Conservation (phyloP, 2,113 vertebrate species). For the Ailurus styani region DNA sequence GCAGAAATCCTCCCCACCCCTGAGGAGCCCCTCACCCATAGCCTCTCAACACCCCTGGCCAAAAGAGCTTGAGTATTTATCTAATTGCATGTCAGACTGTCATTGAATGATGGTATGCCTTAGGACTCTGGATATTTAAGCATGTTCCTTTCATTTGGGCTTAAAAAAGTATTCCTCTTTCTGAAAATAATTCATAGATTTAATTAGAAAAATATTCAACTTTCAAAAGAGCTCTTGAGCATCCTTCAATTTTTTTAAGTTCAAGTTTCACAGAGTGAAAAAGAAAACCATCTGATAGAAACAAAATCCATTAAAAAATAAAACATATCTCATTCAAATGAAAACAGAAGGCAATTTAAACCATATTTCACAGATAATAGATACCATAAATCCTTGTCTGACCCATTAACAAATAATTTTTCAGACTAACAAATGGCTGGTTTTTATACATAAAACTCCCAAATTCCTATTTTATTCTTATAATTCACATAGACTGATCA, state of each 20-base stretch:
- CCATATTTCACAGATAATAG: conserved; percentile 19
- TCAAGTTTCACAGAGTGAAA: background rate
- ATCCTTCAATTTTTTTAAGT: conserved; percentile 2
- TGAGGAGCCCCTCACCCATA: fast-evolving
- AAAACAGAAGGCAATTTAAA: conserved; percentile 39
- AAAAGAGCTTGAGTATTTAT: background rate
- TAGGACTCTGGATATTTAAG: background rate
- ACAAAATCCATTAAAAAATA: background rate
- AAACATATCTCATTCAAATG: background rate
- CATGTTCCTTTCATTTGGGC: background rate
- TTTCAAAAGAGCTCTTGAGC: background rate
- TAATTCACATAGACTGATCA: background rate
- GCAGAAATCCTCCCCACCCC: too few relatives aligned
- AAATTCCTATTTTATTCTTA: conserved; percentile 5
- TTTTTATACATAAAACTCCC: background rate
- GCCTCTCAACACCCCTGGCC: background rate
- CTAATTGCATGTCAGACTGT: background rate
- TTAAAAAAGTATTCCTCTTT: conserved; percentile 10
- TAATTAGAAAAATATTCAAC: conserved; percentile 17
- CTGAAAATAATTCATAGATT: conserved; percentile 24
- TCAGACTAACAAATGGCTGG: conserved; percentile 17
- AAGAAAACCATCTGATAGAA: background rate
- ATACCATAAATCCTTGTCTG: background rate
- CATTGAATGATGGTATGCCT: background rate
- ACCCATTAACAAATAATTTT: conserved; percentile 25